phyloP scores from a whole-genome alignment of 2,797 vertebrate species.

The Vipera ursinii region DNA sequence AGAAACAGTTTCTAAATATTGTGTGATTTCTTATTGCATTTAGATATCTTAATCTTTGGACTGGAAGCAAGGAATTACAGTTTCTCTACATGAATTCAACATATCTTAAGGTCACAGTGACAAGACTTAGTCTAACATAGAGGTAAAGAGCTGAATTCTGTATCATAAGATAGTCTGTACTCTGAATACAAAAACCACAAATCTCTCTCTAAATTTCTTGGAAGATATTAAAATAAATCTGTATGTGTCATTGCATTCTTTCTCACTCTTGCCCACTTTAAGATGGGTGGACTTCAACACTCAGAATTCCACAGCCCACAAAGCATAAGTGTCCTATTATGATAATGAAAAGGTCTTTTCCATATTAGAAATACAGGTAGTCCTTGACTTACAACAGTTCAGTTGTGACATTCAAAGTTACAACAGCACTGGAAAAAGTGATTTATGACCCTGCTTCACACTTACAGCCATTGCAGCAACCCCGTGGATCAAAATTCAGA shows the following conservation, averaged over 20 bases:
- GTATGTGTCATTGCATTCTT: background rate
- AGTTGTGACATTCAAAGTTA: too few relatives aligned
- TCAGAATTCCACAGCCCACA: too few relatives aligned
- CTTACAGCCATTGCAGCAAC: too few relatives aligned
- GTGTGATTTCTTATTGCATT: background rate
- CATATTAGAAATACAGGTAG: background rate
- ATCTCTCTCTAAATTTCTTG: background rate
- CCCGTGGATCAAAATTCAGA: too few relatives aligned
- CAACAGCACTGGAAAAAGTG: too few relatives aligned
- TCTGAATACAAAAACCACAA: background rate
- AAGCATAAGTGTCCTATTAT: background rate
- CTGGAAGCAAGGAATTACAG: background rate
- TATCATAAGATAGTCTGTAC: background rate
- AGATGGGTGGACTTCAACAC: too few relatives aligned
- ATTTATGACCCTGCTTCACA: too few relatives aligned
- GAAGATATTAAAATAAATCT: background rate
- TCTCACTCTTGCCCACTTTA: too few relatives aligned
- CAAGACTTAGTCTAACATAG: background rate
- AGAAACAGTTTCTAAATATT: background rate
- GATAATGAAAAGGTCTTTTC: background rate
- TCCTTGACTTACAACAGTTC: too few relatives aligned
- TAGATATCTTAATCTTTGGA: background rate
- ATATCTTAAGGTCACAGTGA: background rate
- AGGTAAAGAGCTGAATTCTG: background rate
- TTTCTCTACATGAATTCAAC: background rate